phyloP scores from a whole-genome alignment of 2,888 invertebrate species.

The Andricus curvator region DNA sequence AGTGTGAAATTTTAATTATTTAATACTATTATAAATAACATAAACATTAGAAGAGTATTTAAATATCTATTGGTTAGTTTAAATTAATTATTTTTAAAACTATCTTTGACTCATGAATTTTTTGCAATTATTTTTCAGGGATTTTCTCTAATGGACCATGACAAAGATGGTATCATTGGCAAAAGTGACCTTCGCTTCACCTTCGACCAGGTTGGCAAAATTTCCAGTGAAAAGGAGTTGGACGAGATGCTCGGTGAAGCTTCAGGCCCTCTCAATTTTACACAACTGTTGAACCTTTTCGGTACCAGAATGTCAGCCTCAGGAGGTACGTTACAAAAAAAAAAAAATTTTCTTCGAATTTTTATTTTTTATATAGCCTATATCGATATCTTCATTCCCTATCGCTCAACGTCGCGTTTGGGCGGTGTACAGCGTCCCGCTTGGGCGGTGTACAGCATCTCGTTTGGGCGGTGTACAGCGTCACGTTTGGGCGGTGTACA shows the following conservation, averaged over 20 bases:
- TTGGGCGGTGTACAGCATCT: no score
- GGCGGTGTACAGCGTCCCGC: no score
- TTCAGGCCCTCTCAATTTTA: conserved; percentile 96
- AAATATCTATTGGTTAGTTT: background rate
- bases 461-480: no score
- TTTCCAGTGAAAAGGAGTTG: conserved; percentile 93
- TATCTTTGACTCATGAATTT: background rate
- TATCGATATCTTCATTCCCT: background rate
- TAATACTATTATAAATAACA: no score
- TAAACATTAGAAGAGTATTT: background rate
- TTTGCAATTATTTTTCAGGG: conserved; percentile 80
- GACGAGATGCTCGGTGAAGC: conserved; percentile 94
- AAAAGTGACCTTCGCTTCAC: conserved; percentile 94
- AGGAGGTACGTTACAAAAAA: conserved; percentile 80
- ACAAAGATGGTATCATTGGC: conserved; percentile 94
- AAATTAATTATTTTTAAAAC: background rate
- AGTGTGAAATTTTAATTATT: no score
- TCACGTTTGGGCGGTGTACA: no score
- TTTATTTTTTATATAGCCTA: background rate
- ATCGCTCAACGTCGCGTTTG: no score
- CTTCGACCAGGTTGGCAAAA: conserved; percentile 94
- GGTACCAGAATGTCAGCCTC: conserved; percentile 92
- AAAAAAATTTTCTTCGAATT: background rate
- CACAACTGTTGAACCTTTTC: conserved; percentile 94
- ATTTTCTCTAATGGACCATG: conserved; percentile 97